Conservation (phyloP, 2,113 vertebrate genomes). For the Pogona vitticeps region DNA sequence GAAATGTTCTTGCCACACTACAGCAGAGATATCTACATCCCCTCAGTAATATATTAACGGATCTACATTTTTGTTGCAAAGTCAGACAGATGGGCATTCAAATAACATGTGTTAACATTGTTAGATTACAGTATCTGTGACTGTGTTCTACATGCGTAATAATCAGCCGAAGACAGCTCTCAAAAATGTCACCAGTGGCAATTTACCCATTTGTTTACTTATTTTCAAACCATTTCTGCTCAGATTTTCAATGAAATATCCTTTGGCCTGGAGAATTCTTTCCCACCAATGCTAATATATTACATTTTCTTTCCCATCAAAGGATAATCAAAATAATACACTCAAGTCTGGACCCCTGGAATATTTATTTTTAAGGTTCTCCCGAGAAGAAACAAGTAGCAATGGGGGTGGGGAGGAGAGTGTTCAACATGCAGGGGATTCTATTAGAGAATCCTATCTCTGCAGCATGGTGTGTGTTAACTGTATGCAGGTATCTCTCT, state of each 20-base stretch:
- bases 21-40: constrained; percentile 36
- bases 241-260: constrained; percentile 40
- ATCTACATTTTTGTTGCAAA: constrained; percentile 55
- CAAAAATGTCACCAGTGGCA: constrained; percentile 33
- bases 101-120: constrained; percentile 64
- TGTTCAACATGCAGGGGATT: constrained; percentile 20
- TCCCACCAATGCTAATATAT: constrained; percentile 38
- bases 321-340: constrained; percentile 1
- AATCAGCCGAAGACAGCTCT: constrained; percentile 17
- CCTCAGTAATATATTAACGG: constrained; percentile 34
- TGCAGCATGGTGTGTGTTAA: constrained; percentile 29
- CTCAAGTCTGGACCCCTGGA: constrained; percentile 26
- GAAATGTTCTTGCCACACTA: constrained; percentile 28
- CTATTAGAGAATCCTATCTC: constrained; percentile 11
- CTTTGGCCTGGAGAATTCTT: constrained; percentile 25
- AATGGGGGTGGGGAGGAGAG: constrained; percentile 22
- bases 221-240: constrained; percentile 34
- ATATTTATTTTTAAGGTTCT: constrained; percentile 14
- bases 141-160: constrained; percentile 41
- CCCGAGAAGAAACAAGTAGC: background rate
- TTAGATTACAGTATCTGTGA: constrained; percentile 43
- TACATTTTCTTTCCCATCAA: constrained; percentile 36
- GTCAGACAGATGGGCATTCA: constrained; percentile 54
- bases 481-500: constrained; percentile 25
- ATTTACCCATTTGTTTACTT: constrained; percentile 52